These are phyloP conservation scores for Shargacucullia verbasci DNA, from an alignment of 2,888 invertebrate species.

Conservation along the genomic window DNA sequence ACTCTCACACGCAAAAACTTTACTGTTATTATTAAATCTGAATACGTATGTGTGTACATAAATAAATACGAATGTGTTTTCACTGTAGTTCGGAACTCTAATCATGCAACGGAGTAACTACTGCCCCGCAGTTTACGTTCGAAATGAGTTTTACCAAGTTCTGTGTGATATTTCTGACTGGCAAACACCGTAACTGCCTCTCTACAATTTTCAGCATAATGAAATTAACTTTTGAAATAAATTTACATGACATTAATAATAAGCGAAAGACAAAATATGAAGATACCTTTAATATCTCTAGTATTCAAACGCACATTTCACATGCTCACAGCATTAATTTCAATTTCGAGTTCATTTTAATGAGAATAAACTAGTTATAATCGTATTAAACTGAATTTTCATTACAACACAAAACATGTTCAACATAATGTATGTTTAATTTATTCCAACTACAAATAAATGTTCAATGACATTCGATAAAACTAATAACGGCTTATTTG, in stretches of 20 bases:
- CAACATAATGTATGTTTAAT: conserved; percentile 1
- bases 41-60: conserved; percentile 24
- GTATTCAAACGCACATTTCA: too few species aligned
- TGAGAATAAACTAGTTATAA: too few species aligned
- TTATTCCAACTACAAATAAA: conserved; percentile 14
- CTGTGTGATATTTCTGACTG: conserved; percentile 18
- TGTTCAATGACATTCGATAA: conserved; percentile 40
- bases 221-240: not conserved
- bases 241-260: not conserved
- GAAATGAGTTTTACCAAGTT: conserved; percentile 20
- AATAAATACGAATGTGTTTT: conserved; percentile 15
- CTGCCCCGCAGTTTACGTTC: conserved; percentile 7
- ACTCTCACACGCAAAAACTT: conserved; percentile 32
- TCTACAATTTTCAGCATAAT: conserved; percentile 1
- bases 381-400: too few species aligned
- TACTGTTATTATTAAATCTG: conserved; percentile 42
- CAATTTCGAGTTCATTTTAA: too few species aligned
- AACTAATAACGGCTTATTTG: conserved; percentile 51
- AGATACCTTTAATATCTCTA: too few species aligned
- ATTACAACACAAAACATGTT: not conserved
- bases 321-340: too few species aligned
- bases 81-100: not conserved
- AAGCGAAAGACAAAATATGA: too few species aligned
- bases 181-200: conserved; percentile 1
- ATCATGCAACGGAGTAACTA: conserved; percentile 12